Evolutionary conservation across 2,888 invertebrate genomes (phyloP), one percentile per base, ranked within the genome.

Genomic region (Drepanosiphum platanoidis): DNA sequence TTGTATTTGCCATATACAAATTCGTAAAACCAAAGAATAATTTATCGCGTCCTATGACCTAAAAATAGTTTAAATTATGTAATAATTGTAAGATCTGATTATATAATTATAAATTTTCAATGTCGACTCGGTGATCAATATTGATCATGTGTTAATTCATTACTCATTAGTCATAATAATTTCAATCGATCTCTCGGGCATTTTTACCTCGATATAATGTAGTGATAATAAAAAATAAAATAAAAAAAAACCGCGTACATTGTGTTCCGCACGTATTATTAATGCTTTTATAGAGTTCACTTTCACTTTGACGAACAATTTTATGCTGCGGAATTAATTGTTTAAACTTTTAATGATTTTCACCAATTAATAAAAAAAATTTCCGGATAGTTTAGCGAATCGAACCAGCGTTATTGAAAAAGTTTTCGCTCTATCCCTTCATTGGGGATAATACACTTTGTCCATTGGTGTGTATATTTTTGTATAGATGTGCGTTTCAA

Each of bases 241-340:
- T 52, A 18, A 5, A 22, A 36, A 79, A 71, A 64, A 34, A 66
- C n/a, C n/a, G 15, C 2, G 9, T 5, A 74, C 15, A 42, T 74
- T 46, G 27, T 66, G 75, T 75, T 83, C 66, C 61, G 64, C 66
- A 75, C 83, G 83, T 46, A 52, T 46, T 66, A 7, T 18, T 66
- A 74, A 46, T 83, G 27, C 32, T 66, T 42, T 74, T 46, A n/a
- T n/a, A n/a, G 34, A 27, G 34, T 64, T 83, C 27, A 83, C 83
- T 83, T 83, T 83, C 83, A 64, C 83, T 75, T 83, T 46, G 83
- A 64, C 39, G 61, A 15, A 71, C 30, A 81, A 22, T 58, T 11
- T 39, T 74, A 70, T 11, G 11, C 7, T 32, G 52, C 18, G 30
- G 66, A 74, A 46, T 66, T 74, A 74, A 70, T 42, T 77, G 36